Conservation (phyloP, 1,140 invertebrate species). For the Tetragonula clypearis region DNA sequence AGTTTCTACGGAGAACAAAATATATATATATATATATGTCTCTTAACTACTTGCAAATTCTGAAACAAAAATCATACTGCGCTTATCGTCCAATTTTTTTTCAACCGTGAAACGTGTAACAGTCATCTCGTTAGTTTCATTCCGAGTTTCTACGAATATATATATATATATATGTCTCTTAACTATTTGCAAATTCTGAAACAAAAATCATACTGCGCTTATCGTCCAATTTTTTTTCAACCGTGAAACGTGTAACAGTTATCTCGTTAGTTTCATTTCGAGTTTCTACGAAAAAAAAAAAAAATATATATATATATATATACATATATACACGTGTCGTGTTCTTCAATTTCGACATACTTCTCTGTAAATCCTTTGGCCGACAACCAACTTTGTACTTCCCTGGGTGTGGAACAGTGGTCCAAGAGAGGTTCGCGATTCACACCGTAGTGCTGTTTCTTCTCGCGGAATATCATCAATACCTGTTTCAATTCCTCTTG, state of each 20-base stretch:
- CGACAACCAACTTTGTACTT: conserved; percentile 89
- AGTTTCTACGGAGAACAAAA: background rate
- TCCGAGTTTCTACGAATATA: background rate
- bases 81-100: background rate
- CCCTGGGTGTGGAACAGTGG: conserved; percentile 84
- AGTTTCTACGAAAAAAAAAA: background rate
- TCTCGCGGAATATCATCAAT: conserved; percentile 84
- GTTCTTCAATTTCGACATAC: conserved; percentile 56
- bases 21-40: no score
- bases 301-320: no score
- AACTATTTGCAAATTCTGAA: no score
- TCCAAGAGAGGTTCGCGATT: conserved; percentile 87
- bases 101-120: background rate
- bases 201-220: no score
- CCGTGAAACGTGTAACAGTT: background rate
- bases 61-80: no score
- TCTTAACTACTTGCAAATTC: no score
- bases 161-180: no score
- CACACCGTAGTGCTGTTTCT: conserved; percentile 81
- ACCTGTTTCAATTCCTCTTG: conserved; percentile 88
- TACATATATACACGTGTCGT: no score
- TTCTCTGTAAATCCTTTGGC: conserved; percentile 88
- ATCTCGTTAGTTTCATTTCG: background rate
- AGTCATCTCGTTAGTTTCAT: background rate
- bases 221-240: background rate